Conservation (phyloP, 1,140 invertebrate species). For the Eufriesea mexicana region DNA sequence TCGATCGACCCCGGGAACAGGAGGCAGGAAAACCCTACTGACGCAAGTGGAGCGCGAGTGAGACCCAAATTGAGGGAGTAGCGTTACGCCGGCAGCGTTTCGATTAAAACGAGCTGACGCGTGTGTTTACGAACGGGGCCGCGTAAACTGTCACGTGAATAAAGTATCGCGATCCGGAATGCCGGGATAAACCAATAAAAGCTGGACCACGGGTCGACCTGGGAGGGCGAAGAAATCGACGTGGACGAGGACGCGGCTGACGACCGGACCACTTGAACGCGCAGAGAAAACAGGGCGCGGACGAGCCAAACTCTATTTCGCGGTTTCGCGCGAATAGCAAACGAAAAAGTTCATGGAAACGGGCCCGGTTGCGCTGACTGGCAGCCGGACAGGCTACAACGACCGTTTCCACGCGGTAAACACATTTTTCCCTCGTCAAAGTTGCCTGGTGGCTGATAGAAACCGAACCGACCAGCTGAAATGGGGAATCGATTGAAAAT, state of each 20-base stretch:
- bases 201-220: too few relatives aligned
- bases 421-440: constrained; percentile 43
- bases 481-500: constrained; percentile 46
- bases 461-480: constrained; percentile 51
- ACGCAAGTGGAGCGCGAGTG: not conserved
- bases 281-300: not conserved
- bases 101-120: constrained; percentile 8
- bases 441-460: constrained; percentile 23
- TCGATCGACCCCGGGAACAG: not conserved
- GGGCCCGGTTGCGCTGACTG: not conserved
- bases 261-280: not conserved
- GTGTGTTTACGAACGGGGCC: not conserved
- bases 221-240: not conserved
- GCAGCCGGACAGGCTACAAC: not conserved
- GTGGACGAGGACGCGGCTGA: not conserved
- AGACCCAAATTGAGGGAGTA: constrained; percentile 7
- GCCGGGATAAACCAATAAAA: not conserved
- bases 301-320: constrained; percentile 43
- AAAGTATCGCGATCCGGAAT: not conserved
- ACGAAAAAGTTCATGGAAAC: constrained; percentile 23
- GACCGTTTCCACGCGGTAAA: constrained; percentile 45
- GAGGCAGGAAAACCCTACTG: not conserved
- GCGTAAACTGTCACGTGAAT: not conserved
- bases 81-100: not conserved
- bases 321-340: constrained; percentile 22